Evolutionary conservation across 1,140 invertebrate genomes (phyloP), one percentile per base, ranked within the genome.

Genomic region (Ectropis grisescens): DNA sequence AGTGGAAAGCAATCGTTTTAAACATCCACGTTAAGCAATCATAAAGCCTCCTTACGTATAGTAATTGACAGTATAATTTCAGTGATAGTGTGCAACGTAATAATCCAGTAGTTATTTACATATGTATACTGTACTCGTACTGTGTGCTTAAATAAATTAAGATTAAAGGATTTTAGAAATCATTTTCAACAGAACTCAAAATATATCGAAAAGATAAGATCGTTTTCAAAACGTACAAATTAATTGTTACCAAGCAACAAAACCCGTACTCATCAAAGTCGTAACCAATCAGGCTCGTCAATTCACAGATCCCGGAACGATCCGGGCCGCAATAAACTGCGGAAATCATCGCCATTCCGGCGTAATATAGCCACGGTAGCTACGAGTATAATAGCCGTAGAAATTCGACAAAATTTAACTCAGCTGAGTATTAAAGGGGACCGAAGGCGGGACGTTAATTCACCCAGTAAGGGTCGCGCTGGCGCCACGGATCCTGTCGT

Each of bases 371-470:
- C 60, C n/a, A n/a, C n/a, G n/a, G 66, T 62, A 72, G 75, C 69
- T 49, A 51, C 55, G 61, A n/a, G n/a, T 64, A 66, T 67, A 66
- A 67, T 49, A 56, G 54, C 55, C 36, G 58, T 74, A 56, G 68
- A 75, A 81, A 74, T 76, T 81, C 67, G 58, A 70, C 64, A 69
- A 76, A 76, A 76, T 78, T 81, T 81, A 76, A 81, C 59, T 78
- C 56, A 60, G 56, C 58, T 55, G 57, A 60, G 69, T 67, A 76
- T 76, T 76, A 72, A 74, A 78, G 72, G 72, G 72, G 71, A 70
- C 56, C 71, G 68, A n/a, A n/a, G n/a, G n/a, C n/a, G n/a, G n/a
- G n/a, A n/a, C n/a, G 69, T 76, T 80, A 78, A 80, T 78, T 75
- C 75, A 66, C 66, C 70, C 72, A 59, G 68, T 78, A 81, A 81